These are phyloP conservation scores for Eupleurogrammus muticus DNA, from an alignment of 2,797 vertebrate genomes.

Conservation along the genomic window DNA sequence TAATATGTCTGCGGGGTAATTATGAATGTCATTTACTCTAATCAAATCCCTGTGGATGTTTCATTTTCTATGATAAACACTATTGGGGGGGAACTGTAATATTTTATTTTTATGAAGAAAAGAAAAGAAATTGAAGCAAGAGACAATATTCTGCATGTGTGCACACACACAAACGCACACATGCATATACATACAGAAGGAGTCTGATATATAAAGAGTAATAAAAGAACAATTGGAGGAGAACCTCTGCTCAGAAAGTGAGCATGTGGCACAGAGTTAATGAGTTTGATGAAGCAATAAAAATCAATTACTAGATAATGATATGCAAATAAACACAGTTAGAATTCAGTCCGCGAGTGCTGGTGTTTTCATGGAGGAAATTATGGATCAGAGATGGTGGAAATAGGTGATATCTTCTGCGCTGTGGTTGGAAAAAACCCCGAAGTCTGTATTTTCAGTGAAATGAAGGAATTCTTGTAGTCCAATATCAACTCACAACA, in stretches of 20 bases:
- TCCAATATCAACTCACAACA: too few species aligned
- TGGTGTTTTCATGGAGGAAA: conserved; percentile 17
- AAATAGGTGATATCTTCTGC: conserved; percentile 2
- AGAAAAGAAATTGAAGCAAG: conserved; percentile 21
- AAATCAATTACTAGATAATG: conserved; percentile 65
- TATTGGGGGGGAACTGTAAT: conserved; percentile 26
- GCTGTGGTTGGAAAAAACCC: not conserved
- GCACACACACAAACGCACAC: conserved; percentile 12
- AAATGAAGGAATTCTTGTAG: not conserved
- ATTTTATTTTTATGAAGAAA: conserved; percentile 39
- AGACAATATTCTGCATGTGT: conserved; percentile 21
- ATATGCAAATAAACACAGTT: conserved; percentile 58
- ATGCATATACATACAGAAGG: conserved; percentile 6
- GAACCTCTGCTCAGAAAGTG: conserved; percentile 19
- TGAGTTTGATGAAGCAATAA: conserved; percentile 58
- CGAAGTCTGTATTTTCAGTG: not conserved
- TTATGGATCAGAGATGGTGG: not conserved
- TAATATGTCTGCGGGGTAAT: conserved; percentile 60
- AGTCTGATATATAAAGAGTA: conserved; percentile 30
- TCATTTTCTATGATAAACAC: conserved; percentile 51
- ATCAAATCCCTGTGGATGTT: conserved; percentile 62
- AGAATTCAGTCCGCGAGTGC: conserved; percentile 23
- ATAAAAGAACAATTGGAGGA: conserved; percentile 28
- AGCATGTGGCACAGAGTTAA: conserved; percentile 47
- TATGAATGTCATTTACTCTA: conserved; percentile 54